Conservation (phyloP, 2,888 invertebrate genomes). For the Balanococcus diminutus region DNA sequence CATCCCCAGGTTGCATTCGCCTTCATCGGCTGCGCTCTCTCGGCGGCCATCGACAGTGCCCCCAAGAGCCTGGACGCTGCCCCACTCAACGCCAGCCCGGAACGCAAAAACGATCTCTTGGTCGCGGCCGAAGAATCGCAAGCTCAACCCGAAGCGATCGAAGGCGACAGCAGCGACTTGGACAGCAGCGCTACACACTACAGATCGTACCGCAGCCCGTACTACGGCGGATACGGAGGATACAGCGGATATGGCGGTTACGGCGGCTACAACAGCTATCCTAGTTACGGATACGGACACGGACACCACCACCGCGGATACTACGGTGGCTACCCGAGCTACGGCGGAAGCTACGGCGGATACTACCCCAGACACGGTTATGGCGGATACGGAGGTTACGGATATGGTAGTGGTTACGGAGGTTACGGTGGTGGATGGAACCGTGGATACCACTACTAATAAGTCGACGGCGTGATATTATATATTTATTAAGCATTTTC, state of each 20-base stretch:
- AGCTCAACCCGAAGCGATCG: not conserved
- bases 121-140: not conserved
- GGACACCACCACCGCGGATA: not conserved
- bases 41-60: not conserved
- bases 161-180: slow-evolving; percentile 17
- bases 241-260: not conserved
- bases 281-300: slow-evolving; percentile 1
- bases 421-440: not conserved
- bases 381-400: slow-evolving; percentile 1
- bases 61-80: not conserved
- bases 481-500: not conserved
- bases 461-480: not conserved
- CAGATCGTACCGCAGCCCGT: slow-evolving; percentile 16
- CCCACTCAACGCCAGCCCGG: not conserved
- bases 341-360: slow-evolving; percentile 23
- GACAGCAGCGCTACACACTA: slow-evolving; percentile 15
- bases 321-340: slow-evolving; percentile 7
- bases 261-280: slow-evolving; percentile 26
- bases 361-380: not conserved
- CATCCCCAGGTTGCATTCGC: slow-evolving; percentile 27
- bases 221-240: slow-evolving; percentile 15
- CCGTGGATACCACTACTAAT: slow-evolving; percentile 2
- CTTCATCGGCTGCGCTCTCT: slow-evolving; percentile 23
- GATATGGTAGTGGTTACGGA: not conserved
- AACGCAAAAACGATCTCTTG: slow-evolving; percentile 14